Base-by-base conservation (phyloP, 1,140 invertebrate species). In the Lethrus apterus region DNA sequence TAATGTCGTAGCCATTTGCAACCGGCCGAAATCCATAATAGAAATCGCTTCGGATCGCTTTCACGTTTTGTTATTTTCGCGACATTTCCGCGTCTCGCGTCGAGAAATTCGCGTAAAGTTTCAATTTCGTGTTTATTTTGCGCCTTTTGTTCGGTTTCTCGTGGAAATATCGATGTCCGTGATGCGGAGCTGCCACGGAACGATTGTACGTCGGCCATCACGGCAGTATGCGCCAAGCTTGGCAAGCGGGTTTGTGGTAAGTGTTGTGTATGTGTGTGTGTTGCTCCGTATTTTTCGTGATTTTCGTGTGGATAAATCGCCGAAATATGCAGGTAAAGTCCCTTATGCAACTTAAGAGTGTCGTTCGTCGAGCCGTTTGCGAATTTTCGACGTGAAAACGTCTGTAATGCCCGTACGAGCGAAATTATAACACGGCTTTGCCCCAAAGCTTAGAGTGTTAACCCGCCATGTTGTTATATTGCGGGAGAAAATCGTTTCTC, bases 201-300 rank as follows among this genome's bases (percentile, higher is more conserved):
- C 48, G 38, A 49, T 48, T 30, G 51, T 45, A 44, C 34, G 58
- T 54, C 64, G 50, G 64, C 64, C 64, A 66, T 66, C 63, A 64
- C 60, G 59, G 56, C 52, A 58, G 55, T 62, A 53, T 55, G 56
- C 51, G 58, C 56, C 58, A 57, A 62, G 64, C 61, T 63, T 64
- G 59, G 59, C 54, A 58, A 65, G 59, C 60, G 57, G 58, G 58
- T 58, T 55, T 53, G 63, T 63, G 55, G 55, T 59, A 58, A 63
- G 64, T 66, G 63, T 51, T 58, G 60, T 65, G 64, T 53, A 59
- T 63, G 63, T 60, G n/a, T n/a, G n/a, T 56, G 63, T 67, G 65
- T 64, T 57, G 55, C 60, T 67, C 62, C 59, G 56, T 62, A 63
- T 65, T 64, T 64, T 63, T 59, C 57, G 46, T 52, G 46, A 56